Percentiles rank a stretch among this genome's conserved stretches.
These are phyloP conservation scores for Allochrocebus solatus DNA, from an alignment of 2,797 vertebrate species.

Conservation along the genomic window DNA sequence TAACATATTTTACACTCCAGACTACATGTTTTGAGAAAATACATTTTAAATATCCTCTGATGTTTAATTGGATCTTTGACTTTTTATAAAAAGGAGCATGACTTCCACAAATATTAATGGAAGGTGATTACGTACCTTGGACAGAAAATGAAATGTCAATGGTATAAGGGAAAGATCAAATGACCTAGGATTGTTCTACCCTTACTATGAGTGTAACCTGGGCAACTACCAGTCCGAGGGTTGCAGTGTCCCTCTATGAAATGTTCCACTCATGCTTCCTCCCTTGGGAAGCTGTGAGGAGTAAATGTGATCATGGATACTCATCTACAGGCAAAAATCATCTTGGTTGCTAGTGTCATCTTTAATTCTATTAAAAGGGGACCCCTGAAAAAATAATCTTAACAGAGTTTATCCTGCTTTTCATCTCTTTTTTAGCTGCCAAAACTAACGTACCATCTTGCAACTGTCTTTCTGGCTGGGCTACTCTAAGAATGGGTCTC, in stretches of 20 bases:
- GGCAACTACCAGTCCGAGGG: not conserved
- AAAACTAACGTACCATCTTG: not conserved
- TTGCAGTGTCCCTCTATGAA: not conserved
- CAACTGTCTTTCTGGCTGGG: not conserved
- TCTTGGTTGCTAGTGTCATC: no score
- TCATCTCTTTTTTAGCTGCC: not conserved
- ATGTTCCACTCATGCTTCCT: not conserved
- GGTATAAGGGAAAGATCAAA: not conserved
- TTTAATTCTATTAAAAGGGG: not conserved
- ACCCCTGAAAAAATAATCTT: not conserved
- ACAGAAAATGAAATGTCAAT: not conserved
- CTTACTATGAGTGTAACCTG: not conserved
- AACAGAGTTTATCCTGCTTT: not conserved
- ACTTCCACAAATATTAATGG: not conserved
- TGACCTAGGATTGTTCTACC: not conserved
- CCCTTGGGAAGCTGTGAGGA: not conserved
- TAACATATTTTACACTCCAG: constrained; percentile 10
- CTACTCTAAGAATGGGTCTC: not conserved
- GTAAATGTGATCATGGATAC: not conserved
- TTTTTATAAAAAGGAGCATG: not conserved
- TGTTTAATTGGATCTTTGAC: not conserved
- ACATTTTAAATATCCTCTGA: not conserved
- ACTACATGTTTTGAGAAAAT: constrained; percentile 31
- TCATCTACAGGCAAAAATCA: not conserved
- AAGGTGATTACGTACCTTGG: not conserved